Evolutionary conservation across 1,140 invertebrate genomes (phyloP).

Genomic region (Brachionus angularis): DNA sequence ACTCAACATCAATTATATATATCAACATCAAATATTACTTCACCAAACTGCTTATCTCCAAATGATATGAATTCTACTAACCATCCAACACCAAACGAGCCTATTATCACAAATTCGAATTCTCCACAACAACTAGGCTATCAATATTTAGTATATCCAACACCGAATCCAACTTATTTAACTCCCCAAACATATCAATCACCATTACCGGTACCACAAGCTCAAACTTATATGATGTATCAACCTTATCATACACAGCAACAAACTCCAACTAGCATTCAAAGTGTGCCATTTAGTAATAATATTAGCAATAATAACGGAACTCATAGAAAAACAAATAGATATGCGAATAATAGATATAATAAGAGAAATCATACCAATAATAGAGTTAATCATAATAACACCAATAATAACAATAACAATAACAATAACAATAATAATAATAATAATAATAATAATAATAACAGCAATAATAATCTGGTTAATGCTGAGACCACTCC

Average conservation of each 20-base stretch:
- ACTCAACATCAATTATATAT: slow-evolving; percentile 12
- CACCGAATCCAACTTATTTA: background rate
- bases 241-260: slow-evolving; percentile 15
- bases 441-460: background rate
- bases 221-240: slow-evolving; percentile 28
- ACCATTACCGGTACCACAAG: background rate
- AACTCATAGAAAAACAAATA: no score
- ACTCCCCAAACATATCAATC: slow-evolving; percentile 3
- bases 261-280: slow-evolving; percentile 15
- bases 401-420: no score
- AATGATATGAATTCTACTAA: slow-evolving; percentile 10
- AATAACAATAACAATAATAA: background rate
- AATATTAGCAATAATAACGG: no score
- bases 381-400: no score
- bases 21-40: background rate
- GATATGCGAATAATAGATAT: no score
- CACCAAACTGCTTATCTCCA: slow-evolving; percentile 16
- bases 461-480: background rate
- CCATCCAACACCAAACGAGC: slow-evolving; percentile 7
- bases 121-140: background rate
- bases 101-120: background rate
- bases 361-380: no score
- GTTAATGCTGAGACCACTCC: slow-evolving; percentile 6
- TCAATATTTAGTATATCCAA: slow-evolving; percentile 7
- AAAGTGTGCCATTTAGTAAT: no score